Evolutionary conservation across 2,797 vertebrate species (phyloP), one percentile per base, ranked within the genome.

Genomic region (Amphiprion clarkii): DNA sequence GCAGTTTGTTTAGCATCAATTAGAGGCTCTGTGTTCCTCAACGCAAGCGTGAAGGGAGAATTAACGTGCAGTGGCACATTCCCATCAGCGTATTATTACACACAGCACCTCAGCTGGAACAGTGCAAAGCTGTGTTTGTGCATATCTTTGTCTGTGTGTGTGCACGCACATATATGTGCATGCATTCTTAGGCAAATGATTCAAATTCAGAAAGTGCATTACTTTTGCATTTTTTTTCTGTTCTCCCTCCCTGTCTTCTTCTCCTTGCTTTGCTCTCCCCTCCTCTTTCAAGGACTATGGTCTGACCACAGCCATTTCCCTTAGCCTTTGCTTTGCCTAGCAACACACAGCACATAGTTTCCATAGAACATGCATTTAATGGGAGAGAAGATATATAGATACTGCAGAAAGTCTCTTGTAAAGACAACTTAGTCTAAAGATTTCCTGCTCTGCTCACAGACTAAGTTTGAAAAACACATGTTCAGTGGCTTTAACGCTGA

Each of bases 41-140:
- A 95, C 88, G 94, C 95, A 96, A 96, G 96, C 96, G 95, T 96
- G 96, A 96, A 94, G 93, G 92, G 94, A 95, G 95, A 94, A 95
- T 96, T 96, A 96, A 96, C 96, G 92, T 96, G 96, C 95, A 94
- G 90, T 95, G 95, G 94, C 96, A 96, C 95, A 94, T 96, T 97
- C 96, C 95, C 96, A 96, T 95, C 96, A 96, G 95, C 93, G 46
- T 88, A 91, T 90, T 89, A 92, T 90, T 91, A 92, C 89, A 91
- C 89, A 87, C 82, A 71, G 80, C 79, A 88, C 90, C 88, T 93
- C 92, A 90, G 89, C 87, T 87, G 92, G 87, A 89, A 83, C 84
- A 87, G 63, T 78, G 68, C 70, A 56, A 69, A 59, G 75, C 77
- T 79, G 48, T 64, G 57, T 68, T 59, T 58, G 81, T 78, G 66